These are phyloP conservation scores for Synanceia verrucosa DNA, from an alignment of 2,797 vertebrate species.

Conservation along the genomic window DNA sequence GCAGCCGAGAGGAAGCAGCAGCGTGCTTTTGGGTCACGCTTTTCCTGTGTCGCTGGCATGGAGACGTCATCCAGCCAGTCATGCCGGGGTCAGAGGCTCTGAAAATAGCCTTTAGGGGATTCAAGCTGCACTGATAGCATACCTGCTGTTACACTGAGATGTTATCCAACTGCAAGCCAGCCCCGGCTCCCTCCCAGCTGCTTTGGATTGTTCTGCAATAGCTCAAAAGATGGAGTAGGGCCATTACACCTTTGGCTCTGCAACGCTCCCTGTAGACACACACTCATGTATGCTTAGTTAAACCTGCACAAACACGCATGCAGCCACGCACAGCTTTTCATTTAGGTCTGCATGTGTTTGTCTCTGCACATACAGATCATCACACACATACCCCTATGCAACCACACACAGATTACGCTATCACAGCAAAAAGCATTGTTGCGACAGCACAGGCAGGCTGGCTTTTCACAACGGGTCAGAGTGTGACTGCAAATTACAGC, in stretches of 20 bases:
- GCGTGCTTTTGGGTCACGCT: constrained; percentile 33
- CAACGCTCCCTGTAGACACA: constrained; percentile 61
- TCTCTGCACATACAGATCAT: constrained; percentile 35
- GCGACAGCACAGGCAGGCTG: constrained; percentile 24
- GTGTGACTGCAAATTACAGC: constrained; percentile 77
- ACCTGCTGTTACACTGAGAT: constrained; percentile 72
- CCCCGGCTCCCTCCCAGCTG: constrained; percentile 50
- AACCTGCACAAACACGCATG: constrained; percentile 48
- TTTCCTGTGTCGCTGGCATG: constrained; percentile 49
- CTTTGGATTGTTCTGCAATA: constrained; percentile 66
- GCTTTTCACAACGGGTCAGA: constrained; percentile 69
- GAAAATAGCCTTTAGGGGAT: constrained; percentile 65
- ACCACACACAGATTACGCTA: constrained; percentile 48
- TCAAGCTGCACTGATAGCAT: constrained; percentile 56
- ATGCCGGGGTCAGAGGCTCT: constrained; percentile 67
- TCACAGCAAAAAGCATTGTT: constrained; percentile 56
- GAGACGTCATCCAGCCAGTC: constrained; percentile 60
- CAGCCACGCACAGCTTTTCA: constrained; percentile 6
- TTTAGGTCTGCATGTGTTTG: constrained; percentile 30
- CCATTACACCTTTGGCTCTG: constrained; percentile 71
- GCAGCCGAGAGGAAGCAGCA: constrained; percentile 43
- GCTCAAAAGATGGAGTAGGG: constrained; percentile 75
- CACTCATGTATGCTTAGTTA: constrained; percentile 25
- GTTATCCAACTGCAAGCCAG: constrained; percentile 54
- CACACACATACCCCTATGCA: constrained; percentile 1